These are phyloP conservation scores for Cherax quadricarinatus DNA, from an alignment of 1,140 invertebrate species.

Conservation along the genomic window DNA sequence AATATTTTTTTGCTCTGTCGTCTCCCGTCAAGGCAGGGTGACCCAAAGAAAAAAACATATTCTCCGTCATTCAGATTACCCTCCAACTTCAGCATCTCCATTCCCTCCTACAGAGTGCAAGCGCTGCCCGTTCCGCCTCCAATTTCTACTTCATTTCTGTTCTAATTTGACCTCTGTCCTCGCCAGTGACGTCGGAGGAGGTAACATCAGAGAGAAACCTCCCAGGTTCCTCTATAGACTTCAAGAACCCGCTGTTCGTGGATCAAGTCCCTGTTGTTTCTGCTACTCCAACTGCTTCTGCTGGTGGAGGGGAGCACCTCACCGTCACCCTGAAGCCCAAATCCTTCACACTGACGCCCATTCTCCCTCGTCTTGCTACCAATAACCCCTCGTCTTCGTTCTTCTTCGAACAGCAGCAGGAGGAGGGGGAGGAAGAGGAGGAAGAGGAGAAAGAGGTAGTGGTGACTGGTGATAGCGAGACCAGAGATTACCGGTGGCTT, in stretches of 20 bases:
- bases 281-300: not conserved
- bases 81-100: too few species aligned
- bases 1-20: too few species aligned
- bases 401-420: too few species aligned
- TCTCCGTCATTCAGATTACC: too few species aligned
- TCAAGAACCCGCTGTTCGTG: constrained; percentile 61
- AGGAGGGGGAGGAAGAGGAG: too few species aligned
- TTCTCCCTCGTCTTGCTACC: not conserved
- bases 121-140: too few species aligned
- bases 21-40: too few species aligned
- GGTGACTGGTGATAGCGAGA: too few species aligned
- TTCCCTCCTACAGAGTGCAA: too few species aligned
- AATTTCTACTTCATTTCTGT: too few species aligned
- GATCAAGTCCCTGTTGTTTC: constrained; percentile 1
- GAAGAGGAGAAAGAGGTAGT: constrained; percentile 2
- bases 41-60: too few species aligned
- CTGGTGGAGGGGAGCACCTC: not conserved
- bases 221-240: constrained; percentile 35
- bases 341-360: constrained; percentile 30
- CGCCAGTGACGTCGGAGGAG: constrained; percentile 10
- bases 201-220: not conserved
- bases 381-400: not conserved
- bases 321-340: constrained; percentile 11
- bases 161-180: too few species aligned
- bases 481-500: constrained; percentile 11